A percentile compares a stretch with the other conserved stretches of the same genome.
Conservation (phyloP, 2,113 vertebrate genomes). For the Actenoides lindsayi region DNA sequence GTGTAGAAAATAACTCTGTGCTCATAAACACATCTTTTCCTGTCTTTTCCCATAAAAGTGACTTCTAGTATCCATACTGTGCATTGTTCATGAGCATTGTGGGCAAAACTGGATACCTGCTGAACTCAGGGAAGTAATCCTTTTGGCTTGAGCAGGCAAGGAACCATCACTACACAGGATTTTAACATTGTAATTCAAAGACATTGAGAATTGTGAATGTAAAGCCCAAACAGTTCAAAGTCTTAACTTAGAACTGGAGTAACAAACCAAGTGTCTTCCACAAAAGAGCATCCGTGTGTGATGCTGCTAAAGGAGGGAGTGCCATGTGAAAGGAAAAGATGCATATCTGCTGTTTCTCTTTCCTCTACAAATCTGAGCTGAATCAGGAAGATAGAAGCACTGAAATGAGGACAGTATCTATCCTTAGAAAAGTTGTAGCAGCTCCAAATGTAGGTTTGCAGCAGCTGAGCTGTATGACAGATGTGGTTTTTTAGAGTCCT, state of each 20-base stretch:
- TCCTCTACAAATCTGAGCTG: neutral
- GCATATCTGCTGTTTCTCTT: neutral
- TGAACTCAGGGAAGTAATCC: neutral
- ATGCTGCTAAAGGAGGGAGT: neutral
- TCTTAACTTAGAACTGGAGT: neutral
- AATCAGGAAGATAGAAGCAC: neutral
- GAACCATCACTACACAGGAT: neutral
- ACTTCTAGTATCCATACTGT: neutral
- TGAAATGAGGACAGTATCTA: neutral
- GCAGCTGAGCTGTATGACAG: neutral
- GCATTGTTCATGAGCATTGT: neutral
- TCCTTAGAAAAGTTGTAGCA: neutral
- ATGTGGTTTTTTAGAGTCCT: neutral
- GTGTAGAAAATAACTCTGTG: neutral
- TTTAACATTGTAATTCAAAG: neutral
- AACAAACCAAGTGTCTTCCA: neutral
- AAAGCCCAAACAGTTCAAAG: neutral
- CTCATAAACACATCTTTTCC: neutral
- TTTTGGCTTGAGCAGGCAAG: neutral
- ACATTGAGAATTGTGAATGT: fast-evolving
- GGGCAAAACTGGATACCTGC: neutral
- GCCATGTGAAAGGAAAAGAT: neutral
- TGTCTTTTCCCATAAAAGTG: neutral
- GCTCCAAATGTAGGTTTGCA: neutral
- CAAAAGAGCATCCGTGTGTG: neutral